Evolutionary conservation across 2,797 vertebrate genomes (phyloP).

Genomic region (Tauraco hartlaubi): DNA sequence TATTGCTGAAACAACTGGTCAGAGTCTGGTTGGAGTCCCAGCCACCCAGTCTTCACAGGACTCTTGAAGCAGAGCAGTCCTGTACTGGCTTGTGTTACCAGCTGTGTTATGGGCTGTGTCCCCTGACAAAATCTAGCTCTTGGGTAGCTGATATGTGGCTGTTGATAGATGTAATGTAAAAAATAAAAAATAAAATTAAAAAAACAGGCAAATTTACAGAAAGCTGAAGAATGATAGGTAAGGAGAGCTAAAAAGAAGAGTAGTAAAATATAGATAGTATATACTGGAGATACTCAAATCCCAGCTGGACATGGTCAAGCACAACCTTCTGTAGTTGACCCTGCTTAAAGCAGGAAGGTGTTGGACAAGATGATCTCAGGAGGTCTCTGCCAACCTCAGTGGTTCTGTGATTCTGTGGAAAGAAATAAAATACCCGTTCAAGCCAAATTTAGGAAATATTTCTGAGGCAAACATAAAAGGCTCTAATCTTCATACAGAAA

Average conservation of each 20-base stretch:
- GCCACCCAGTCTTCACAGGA: neutral
- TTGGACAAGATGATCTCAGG: neutral
- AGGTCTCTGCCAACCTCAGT: neutral
- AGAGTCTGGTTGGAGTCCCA: neutral
- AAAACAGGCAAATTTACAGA: neutral
- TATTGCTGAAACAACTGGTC: neutral
- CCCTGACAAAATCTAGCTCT: neutral
- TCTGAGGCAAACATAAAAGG: neutral
- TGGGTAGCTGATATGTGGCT: neutral
- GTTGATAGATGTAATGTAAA: neutral
- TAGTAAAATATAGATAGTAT: neutral
- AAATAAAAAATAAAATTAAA: neutral
- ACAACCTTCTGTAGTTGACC: neutral
- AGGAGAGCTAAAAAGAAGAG: neutral
- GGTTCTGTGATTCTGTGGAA: neutral
- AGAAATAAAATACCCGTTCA: neutral
- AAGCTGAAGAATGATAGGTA: neutral
- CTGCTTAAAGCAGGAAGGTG: neutral
- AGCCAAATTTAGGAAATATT: neutral
- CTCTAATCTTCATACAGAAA: neutral
- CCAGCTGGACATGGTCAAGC: neutral
- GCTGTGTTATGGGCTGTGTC: neutral
- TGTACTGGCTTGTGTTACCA: neutral
- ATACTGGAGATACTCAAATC: neutral
- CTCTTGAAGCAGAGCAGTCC: neutral